Base-by-base conservation (phyloP, 2,888 invertebrate species). In the Steinernema scapterisci region DNA sequence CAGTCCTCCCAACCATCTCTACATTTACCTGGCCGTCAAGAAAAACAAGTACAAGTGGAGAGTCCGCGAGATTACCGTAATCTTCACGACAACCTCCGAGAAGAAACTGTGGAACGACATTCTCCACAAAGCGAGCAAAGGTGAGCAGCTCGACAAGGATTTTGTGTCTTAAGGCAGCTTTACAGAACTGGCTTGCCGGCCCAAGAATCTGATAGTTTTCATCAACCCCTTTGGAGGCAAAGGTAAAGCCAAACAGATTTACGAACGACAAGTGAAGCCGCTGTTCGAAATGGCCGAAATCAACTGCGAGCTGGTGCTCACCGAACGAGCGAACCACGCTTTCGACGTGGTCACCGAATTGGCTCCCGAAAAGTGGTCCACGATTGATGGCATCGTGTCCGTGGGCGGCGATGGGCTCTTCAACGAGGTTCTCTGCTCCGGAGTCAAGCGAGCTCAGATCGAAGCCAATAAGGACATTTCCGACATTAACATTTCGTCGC, bases 341-440 rank as follows among this genome's bases (percentile, higher is more conserved):
- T 91, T 91, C 45, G 93, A 94, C 85, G 91, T 78, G 45, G 79
- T 86, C 23, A 79, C 80, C 31, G 85, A 83, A 75, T 78, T 86
- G 70, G 74, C 74, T 27, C 54, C 71, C 11, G 77, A 80, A 1
- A 48, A 71, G 45, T 81, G 81, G 82, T 63, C 73, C 13, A 46
- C 79, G 23, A 74, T 76, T 19, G 82, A 82, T 27, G 83, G 81
- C 11, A 45, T 94, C 23, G 92, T 92, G 21, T 92, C 93, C 88
- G 92, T 94, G 9, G 94, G 94, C 0, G 94, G 94, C 0, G 94
- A 95, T 88, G 94, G 94, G 3, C 93, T 94, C 54, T 92, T 93
- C 82, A 92, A 93, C 7, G 94, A 94, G 89, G 90, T 94, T 38
- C 86, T 91, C 79, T 93, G 93, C 87, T 93, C 93, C 0, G 88